Percentiles rank a stretch among this genome's conserved stretches.
These are phyloP conservation scores for Hemiscyllium ocellatum DNA, from an alignment of 2,113 vertebrate species.

Conservation along the genomic window DNA sequence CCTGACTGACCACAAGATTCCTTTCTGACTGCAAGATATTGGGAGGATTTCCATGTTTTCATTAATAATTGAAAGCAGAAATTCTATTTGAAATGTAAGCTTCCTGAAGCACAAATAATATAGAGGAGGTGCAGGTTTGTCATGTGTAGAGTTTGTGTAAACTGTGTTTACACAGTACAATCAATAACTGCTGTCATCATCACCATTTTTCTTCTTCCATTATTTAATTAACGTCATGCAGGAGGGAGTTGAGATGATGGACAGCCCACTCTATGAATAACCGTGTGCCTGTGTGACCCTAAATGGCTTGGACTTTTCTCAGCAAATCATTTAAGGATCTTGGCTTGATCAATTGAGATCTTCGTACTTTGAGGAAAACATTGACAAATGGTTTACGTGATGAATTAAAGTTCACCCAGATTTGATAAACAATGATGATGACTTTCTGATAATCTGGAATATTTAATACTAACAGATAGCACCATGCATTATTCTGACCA, in stretches of 20 bases:
- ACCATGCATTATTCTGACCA: not conserved
- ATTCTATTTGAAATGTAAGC: not conserved
- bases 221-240: not conserved
- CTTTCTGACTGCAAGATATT: not conserved
- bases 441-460: not conserved
- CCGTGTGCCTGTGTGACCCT: not conserved
- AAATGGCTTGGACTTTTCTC: not conserved
- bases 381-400: not conserved
- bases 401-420: not conserved
- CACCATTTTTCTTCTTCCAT: too few species aligned
- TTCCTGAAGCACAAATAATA: constrained; percentile 7
- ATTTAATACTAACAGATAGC: not conserved
- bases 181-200: not conserved
- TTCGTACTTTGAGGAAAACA: not conserved
- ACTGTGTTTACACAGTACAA: not conserved
- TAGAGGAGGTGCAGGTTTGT: not conserved
- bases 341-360: not conserved
- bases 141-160: not conserved
- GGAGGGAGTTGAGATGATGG: not conserved
- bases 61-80: not conserved
- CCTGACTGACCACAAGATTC: not conserved
- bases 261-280: not conserved
- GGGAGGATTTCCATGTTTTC: not conserved
- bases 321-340: not conserved
- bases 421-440: not conserved